A percentile compares a stretch with the other conserved stretches of the same genome.
phyloP scores from a whole-genome alignment of 2,113 vertebrate genomes.

The Hylia prasina region DNA sequence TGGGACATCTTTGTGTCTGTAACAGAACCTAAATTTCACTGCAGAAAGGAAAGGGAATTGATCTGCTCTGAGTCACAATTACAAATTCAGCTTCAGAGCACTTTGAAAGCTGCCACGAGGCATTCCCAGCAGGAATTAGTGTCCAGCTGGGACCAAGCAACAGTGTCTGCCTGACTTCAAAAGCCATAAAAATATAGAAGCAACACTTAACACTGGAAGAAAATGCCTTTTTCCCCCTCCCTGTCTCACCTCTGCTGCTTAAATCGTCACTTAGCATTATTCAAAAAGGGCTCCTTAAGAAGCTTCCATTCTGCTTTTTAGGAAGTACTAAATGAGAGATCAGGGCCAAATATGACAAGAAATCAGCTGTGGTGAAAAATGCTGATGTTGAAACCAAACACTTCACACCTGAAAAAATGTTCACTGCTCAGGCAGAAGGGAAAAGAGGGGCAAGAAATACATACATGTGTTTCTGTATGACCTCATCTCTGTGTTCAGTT shows the following conservation, averaged over 20 bases:
- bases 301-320: background rate
- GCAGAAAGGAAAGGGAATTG: background rate
- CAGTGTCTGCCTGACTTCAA: constrained; percentile 4
- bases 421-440: background rate
- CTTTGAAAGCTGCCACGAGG: background rate
- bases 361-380: background rate
- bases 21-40: background rate
- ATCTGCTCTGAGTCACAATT: constrained; percentile 11
- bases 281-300: background rate
- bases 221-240: background rate
- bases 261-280: constrained; percentile 5
- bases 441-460: background rate
- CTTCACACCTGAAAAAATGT: background rate
- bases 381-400: background rate
- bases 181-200: constrained; percentile 41
- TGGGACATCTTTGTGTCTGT: background rate
- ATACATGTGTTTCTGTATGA: background rate
- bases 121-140: constrained; percentile 7
- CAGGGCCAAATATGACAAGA: background rate
- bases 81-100: constrained; percentile 14
- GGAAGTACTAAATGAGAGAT: background rate
- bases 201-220: background rate
- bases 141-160: constrained; percentile 31
- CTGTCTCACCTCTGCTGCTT: background rate
- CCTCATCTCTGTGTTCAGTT: background rate